Conservation (phyloP, 2,797 vertebrate genomes). For the Iguana delicatissima region DNA sequence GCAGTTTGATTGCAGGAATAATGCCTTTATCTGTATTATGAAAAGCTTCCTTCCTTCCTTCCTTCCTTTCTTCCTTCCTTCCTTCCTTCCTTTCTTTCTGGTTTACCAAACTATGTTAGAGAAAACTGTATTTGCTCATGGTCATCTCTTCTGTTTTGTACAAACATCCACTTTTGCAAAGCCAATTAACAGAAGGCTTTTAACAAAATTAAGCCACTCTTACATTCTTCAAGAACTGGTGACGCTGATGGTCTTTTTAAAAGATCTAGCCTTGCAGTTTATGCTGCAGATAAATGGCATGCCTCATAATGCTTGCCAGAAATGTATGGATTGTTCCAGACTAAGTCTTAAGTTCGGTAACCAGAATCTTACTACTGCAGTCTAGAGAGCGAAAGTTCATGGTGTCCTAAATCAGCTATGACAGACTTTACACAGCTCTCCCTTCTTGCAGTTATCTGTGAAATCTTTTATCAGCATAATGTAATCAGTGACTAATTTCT, state of each 20-base stretch:
- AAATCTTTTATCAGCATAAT: background rate
- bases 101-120: background rate
- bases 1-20: background rate
- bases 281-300: background rate
- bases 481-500: background rate
- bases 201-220: background rate
- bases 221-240: background rate
- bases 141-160: background rate
- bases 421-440: background rate
- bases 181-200: background rate
- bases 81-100: too few relatives aligned
- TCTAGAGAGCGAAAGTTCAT: background rate
- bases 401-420: background rate
- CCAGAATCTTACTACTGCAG: background rate
- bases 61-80: too few relatives aligned
- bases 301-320: background rate
- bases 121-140: background rate
- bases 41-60: background rate
- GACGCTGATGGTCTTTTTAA: conserved; percentile 5
- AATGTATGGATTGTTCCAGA: background rate
- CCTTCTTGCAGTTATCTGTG: background rate
- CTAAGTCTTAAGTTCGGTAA: background rate
- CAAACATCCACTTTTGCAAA: background rate
- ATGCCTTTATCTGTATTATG: background rate
- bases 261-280: background rate